phyloP scores from a whole-genome alignment of 2,797 vertebrate species.

The Phrynocephalus forsythii region DNA sequence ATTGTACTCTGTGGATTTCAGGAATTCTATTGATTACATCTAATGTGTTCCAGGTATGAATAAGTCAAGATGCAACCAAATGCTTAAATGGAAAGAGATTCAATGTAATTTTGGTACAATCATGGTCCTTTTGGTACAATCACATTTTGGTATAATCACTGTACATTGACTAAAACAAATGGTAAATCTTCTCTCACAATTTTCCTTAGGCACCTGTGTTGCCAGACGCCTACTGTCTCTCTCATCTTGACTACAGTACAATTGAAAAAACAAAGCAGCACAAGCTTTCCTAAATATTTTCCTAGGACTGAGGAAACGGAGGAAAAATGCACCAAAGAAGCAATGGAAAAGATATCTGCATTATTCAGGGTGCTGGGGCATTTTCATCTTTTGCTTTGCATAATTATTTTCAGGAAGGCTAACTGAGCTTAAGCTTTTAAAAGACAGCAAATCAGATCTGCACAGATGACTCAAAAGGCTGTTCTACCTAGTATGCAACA shows the following conservation, averaged over 20 bases:
- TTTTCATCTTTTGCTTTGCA: conserved; percentile 14
- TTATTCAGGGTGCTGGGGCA: background rate
- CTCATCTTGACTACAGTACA: conserved; percentile 11
- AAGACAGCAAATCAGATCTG: conserved; percentile 35
- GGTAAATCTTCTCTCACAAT: conserved; percentile 26
- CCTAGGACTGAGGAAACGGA: conserved; percentile 15
- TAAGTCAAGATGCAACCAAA: too few relatives aligned
- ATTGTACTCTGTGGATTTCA: too few relatives aligned
- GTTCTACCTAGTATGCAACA: conserved; percentile 5
- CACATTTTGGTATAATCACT: background rate
- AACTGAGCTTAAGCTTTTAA: conserved; percentile 27
- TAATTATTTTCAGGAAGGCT: conserved; percentile 14
- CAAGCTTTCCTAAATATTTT: conserved; percentile 26
- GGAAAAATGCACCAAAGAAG: conserved; percentile 13
- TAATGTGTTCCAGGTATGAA: background rate
- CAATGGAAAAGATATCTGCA: background rate
- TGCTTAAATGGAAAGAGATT: background rate
- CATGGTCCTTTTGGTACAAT: too few relatives aligned
- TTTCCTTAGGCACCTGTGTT: conserved; percentile 29
- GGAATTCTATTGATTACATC: background rate
- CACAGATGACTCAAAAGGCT: conserved; percentile 19
- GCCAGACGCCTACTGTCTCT: conserved; percentile 16
- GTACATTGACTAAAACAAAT: background rate
- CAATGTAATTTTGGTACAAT: background rate
- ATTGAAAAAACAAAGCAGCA: background rate